Evolutionary conservation across 2,113 vertebrate genomes (phyloP), one percentile per base, ranked within the genome.

Genomic region (Atrichornis clamosus): DNA sequence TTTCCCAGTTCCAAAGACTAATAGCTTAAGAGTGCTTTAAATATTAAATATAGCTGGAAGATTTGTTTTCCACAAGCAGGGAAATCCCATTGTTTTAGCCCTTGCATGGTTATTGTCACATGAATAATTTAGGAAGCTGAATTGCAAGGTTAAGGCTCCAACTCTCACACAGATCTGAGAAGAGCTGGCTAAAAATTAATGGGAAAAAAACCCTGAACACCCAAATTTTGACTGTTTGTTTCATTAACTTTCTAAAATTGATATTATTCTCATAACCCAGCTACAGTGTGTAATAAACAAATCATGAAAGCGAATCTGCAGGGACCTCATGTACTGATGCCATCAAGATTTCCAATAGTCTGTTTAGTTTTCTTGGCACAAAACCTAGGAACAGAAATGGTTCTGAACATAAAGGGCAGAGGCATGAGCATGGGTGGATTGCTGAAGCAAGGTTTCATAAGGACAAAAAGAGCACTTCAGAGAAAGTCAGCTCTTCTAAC

Each of bases 11-110:
- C 46, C 70, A 53, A 18, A 6, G 7, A 91, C 77, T 90, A 95
- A 94, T 73, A 93, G 47, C 37, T 82, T 80, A 16, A 33, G 47
- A 78, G 75, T 47, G 79, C 46, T 93, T 89, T 96, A 93, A 97
- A 91, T 95, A 96, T 93, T 96, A 90, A 97, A 93, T 53, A 79
- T 19, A 74, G 41, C 52, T 89, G 64, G 49, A 95, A 92, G 72
- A 95, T 84, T 91, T 93, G 39, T 86, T 96, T 95, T 83, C 56
- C 21, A 49, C 26, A 70, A 74, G 39, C 75, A 87, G n/a, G 65
- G 88, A 49, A 94, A 95, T 96, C 78, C 95, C 81, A 81, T 88
- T 86, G 65, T 63, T 93, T 84, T 52, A 84, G 78, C 9, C 15
- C 39, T 90, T 86, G 28, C 21, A 77, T 39, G 30, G 26, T 92